Evolutionary conservation across 2,888 invertebrate species (phyloP).

Genomic region (Micoletzkya japonica): DNA sequence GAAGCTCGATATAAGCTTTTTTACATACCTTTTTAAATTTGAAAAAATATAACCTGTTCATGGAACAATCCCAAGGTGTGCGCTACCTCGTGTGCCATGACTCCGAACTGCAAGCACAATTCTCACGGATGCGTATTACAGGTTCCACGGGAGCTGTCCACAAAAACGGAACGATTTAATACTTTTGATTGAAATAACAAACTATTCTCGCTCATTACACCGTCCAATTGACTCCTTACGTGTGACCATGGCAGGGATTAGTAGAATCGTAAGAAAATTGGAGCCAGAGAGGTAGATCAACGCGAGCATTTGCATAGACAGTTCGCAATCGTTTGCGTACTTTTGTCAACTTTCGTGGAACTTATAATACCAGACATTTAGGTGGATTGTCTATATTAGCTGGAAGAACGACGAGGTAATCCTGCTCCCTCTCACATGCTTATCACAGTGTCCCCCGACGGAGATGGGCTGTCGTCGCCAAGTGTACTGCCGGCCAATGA

Average conservation of each 20-base stretch:
- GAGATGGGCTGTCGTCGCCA: slow-evolving; percentile 27
- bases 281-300: too few relatives aligned
- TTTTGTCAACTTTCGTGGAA: too few relatives aligned
- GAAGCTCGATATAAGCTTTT: not conserved
- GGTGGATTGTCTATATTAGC: not conserved
- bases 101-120: slow-evolving; percentile 19
- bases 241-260: too few relatives aligned
- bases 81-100: slow-evolving; percentile 28
- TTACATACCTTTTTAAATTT: not conserved
- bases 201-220: too few relatives aligned
- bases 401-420: not conserved
- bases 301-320: too few relatives aligned
- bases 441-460: slow-evolving; percentile 21
- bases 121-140: too few relatives aligned
- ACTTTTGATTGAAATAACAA: too few relatives aligned
- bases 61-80: slow-evolving; percentile 25
- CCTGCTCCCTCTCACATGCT: slow-evolving; percentile 19
- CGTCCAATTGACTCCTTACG: too few relatives aligned
- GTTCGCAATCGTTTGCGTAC: too few relatives aligned
- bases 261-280: too few relatives aligned
- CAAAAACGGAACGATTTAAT: too few relatives aligned
- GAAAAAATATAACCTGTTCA: not conserved
- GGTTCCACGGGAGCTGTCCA: too few relatives aligned
- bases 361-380: not conserved
- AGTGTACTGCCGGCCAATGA: slow-evolving; percentile 18